These are phyloP conservation scores for Channallabes apus DNA, from an alignment of 2,797 vertebrate species.

Conservation along the genomic window DNA sequence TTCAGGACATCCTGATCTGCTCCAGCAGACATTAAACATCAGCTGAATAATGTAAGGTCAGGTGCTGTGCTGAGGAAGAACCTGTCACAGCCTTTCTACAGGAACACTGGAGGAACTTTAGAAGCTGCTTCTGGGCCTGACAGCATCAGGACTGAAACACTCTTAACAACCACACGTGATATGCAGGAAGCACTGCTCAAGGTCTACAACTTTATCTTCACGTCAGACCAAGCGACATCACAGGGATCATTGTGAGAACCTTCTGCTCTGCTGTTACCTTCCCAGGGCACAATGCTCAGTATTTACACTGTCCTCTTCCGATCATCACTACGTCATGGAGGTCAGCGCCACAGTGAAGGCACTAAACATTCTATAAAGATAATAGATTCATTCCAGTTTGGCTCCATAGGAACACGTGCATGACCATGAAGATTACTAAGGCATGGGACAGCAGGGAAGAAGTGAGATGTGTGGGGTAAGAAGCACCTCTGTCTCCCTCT, in stretches of 20 bases:
- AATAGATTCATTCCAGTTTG: not conserved
- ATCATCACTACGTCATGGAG: not conserved
- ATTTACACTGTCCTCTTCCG: not conserved
- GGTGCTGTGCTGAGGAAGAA: not conserved
- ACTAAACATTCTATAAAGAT: not conserved
- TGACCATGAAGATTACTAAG: not conserved
- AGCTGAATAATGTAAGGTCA: not conserved
- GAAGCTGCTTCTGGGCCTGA: not conserved
- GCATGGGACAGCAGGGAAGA: not conserved
- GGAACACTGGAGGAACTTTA: not conserved
- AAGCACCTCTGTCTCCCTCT: constrained; percentile 15
- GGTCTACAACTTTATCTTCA: not conserved
- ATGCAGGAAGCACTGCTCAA: not conserved
- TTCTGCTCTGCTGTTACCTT: too few species aligned
- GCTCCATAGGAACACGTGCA: not conserved
- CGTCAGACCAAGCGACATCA: not conserved
- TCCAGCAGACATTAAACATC: not conserved
- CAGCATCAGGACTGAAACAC: not conserved
- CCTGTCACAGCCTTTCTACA: not conserved
- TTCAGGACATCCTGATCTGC: not conserved
- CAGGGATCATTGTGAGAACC: not conserved
- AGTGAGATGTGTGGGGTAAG: not conserved
- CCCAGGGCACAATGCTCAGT: too few species aligned
- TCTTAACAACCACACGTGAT: not conserved
- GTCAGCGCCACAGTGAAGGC: not conserved